Percentiles rank a stretch among this genome's conserved stretches.
These are phyloP conservation scores for Stegastes partitus DNA, from an alignment of 2,113 vertebrate species.

Conservation along the genomic window DNA sequence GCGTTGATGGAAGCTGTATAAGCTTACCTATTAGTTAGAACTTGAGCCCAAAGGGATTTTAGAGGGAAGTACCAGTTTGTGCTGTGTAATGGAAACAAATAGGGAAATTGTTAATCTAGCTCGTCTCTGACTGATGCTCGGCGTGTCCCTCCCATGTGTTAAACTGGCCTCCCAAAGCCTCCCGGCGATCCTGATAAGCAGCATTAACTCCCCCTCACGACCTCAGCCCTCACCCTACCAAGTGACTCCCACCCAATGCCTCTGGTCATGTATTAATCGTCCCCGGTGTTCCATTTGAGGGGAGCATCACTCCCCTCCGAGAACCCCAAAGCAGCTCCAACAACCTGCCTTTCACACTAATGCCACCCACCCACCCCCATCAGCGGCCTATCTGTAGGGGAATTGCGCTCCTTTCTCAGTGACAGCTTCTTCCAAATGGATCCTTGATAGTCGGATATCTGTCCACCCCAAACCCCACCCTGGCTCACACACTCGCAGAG, in stretches of 20 bases:
- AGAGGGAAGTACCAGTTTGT: too few relatives aligned
- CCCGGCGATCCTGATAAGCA: constrained; percentile 74
- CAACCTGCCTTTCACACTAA: constrained; percentile 45
- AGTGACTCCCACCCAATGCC: constrained; percentile 30
- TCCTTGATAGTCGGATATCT: constrained; percentile 69
- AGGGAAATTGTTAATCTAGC: constrained; percentile 47
- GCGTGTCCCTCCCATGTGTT: constrained; percentile 65
- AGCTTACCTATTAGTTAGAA: too few relatives aligned
- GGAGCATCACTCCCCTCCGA: constrained; percentile 19
- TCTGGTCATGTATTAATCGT: constrained; percentile 58
- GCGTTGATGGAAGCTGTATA: too few relatives aligned
- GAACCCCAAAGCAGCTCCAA: constrained; percentile 9
- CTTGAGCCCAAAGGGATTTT: too few relatives aligned
- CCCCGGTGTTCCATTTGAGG: constrained; percentile 48
- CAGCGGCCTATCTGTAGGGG: constrained; percentile 45
- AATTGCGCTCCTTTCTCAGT: constrained; percentile 50
- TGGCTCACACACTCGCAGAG: constrained; percentile 18
- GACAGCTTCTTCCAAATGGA: constrained; percentile 71
- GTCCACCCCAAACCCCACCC: constrained; percentile 35
- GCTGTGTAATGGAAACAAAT: constrained; percentile 38
- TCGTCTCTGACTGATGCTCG: constrained; percentile 44
- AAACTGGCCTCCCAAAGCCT: constrained; percentile 60
- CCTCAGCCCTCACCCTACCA: not conserved
- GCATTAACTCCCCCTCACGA: constrained; percentile 55
- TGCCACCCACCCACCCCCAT: not conserved